Evolutionary conservation across 2,888 invertebrate genomes (phyloP), one percentile per base, ranked within the genome.

Genomic region (Omphaloscelis lunosa): DNA sequence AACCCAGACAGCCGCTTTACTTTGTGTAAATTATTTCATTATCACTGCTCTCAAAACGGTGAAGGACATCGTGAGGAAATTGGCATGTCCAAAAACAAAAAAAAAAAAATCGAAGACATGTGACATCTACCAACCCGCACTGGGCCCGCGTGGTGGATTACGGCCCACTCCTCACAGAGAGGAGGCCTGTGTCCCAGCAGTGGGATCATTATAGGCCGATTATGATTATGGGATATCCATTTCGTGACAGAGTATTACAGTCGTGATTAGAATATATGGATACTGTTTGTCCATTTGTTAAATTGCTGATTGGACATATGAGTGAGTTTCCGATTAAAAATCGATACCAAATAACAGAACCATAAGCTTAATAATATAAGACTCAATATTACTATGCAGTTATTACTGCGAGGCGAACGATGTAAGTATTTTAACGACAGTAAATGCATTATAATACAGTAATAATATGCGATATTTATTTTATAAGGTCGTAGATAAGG

Each of bases 391-490:
- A 48, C 11, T 27, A 45, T 59, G 74, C 66, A 27, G 23, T 17
- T 20, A 39, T 23, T n/a, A 39, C 8, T 59, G 5, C 12, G n/a
- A 58, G 12, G n/a, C 34, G 1, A 56, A 56, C 11, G n/a, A 62
- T 63, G 11, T 23, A 51, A 51, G 20, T 51, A 56, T n/a, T n/a
- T 20, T 48, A 23, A 63, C 9, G 39, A n/a, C 15, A 59, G 41
- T 59, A 51, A 59, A 74, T 53, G 15, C 29, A n/a, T 58, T 58
- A 27, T 41, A 48, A 59, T 34, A 76, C 27, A 27, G 29, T 66
- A 53, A 53, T 67, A 66, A 17, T 48, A 65, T 34, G 12, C 29
- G 58, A 45, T 39, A 6, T 74, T 72, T 48, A 70, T 17, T 59
- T 65, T 39, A 63, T 58, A 65, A 29, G 51, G 51, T 56, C 23